Conservation (phyloP, 2,888 invertebrate genomes). For the Cheilosia urbana region DNA sequence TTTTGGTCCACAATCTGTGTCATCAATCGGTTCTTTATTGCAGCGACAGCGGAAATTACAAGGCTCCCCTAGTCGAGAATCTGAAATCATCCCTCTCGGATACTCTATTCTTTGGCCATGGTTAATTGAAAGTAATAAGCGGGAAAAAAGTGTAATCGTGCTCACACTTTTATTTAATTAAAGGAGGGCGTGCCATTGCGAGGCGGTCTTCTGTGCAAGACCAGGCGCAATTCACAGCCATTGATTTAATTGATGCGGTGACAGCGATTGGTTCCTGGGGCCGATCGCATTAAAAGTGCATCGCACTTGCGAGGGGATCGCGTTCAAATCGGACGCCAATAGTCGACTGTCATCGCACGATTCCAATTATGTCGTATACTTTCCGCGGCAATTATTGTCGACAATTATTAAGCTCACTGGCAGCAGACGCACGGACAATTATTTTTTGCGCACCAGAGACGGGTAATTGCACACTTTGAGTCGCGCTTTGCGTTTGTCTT, state of each 20-base stretch:
- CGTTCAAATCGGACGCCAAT: constrained; percentile 39
- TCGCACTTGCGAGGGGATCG: constrained; percentile 21
- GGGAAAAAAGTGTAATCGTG: constrained; percentile 13
- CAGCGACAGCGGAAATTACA: constrained; percentile 47
- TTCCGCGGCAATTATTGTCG: constrained; percentile 55
- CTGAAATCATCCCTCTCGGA: not conserved
- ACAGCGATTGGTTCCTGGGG: constrained; percentile 30
- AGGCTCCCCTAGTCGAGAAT: not conserved
- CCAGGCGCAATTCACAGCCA: constrained; percentile 21
- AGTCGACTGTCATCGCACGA: constrained; percentile 28
- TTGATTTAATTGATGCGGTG: constrained; percentile 30
- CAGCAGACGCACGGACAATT: constrained; percentile 47
- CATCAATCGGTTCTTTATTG: constrained; percentile 44
- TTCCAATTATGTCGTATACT: constrained; percentile 52
- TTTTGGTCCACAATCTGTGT: constrained; percentile 26
- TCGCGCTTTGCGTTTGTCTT: constrained; percentile 20
- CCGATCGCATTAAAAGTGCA: constrained; percentile 41
- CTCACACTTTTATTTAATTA: constrained; percentile 59
- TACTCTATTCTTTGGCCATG: not conserved
- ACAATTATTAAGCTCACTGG: constrained; percentile 54
- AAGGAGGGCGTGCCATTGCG: constrained; percentile 43
- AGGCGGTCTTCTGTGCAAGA: not conserved
- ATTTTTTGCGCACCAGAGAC: constrained; percentile 10
- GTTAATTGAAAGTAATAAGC: constrained; percentile 49
- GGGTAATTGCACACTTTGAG: constrained; percentile 37